These are phyloP conservation scores for Drosophila yooni DNA, from an alignment of 2,888 invertebrate species.

Conservation along the genomic window DNA sequence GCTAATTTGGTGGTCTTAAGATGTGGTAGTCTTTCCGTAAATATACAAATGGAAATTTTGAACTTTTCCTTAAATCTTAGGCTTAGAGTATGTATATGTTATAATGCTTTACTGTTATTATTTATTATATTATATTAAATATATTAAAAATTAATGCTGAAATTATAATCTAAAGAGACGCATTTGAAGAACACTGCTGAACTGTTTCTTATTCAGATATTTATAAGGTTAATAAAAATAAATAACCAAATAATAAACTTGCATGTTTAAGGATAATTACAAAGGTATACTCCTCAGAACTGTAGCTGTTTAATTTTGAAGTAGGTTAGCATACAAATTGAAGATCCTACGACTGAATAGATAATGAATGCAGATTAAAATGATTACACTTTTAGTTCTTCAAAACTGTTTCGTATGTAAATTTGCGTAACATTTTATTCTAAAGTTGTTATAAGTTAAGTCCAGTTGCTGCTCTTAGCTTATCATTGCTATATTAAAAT, in stretches of 20 bases:
- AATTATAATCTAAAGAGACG: not conserved
- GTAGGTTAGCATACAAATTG: accelerated
- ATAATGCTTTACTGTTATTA: not conserved
- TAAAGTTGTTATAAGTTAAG: not conserved
- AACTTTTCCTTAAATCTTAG: not conserved
- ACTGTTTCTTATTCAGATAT: not conserved
- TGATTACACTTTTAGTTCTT: too few relatives aligned
- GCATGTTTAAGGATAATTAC: not conserved
- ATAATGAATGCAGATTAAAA: not conserved
- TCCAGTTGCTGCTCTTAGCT: not conserved
- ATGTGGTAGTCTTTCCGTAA: not conserved
- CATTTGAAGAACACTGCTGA: not conserved
- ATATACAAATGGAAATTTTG: not conserved
- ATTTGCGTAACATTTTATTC: too few relatives aligned
- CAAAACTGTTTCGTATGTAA: too few relatives aligned
- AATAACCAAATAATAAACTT: not conserved
- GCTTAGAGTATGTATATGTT: not conserved
- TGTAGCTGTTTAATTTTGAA: not conserved
- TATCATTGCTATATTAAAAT: not conserved
- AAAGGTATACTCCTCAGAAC: not conserved
- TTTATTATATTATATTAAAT: not conserved
- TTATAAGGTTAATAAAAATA: not conserved
- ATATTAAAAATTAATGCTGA: not conserved
- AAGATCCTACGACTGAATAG: not conserved
- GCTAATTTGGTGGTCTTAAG: too few relatives aligned